Conservation (phyloP, 1,140 invertebrate species). For the Drosophila leontia region DNA sequence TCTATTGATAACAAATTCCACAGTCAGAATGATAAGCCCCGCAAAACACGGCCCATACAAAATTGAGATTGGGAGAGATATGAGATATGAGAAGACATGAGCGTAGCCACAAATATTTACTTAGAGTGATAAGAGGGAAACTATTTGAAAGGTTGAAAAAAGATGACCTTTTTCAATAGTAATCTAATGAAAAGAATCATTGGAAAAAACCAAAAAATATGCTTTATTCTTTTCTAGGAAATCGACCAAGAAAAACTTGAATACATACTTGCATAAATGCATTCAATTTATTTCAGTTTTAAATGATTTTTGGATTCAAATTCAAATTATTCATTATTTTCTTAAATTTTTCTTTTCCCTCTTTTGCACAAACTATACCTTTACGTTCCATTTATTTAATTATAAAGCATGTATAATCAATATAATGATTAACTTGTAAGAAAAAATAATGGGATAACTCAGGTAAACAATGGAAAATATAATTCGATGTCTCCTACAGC, state of each 20-base stretch:
- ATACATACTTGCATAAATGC: neutral
- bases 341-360: no score
- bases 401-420: neutral
- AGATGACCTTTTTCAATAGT: neutral
- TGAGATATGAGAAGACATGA: constrained; percentile 14
- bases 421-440: neutral
- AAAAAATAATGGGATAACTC: neutral
- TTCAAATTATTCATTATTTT: neutral
- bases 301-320: neutral
- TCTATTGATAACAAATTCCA: constrained; percentile 49
- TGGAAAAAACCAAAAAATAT: neutral
- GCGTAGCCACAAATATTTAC: constrained; percentile 15
- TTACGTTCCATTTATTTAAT: neutral
- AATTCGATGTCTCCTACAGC: neutral
- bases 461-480: neutral
- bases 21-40: constrained; percentile 38
- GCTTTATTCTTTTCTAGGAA: neutral
- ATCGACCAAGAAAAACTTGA: neutral
- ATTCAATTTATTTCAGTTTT: neutral
- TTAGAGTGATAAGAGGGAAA: neutral
- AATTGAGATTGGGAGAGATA: constrained; percentile 20
- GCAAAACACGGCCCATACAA: constrained; percentile 9
- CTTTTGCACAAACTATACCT: no score
- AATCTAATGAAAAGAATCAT: neutral
- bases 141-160: neutral